Evolutionary conservation across 2,113 vertebrate genomes (phyloP).

Genomic region (Corythornis cristatus): DNA sequence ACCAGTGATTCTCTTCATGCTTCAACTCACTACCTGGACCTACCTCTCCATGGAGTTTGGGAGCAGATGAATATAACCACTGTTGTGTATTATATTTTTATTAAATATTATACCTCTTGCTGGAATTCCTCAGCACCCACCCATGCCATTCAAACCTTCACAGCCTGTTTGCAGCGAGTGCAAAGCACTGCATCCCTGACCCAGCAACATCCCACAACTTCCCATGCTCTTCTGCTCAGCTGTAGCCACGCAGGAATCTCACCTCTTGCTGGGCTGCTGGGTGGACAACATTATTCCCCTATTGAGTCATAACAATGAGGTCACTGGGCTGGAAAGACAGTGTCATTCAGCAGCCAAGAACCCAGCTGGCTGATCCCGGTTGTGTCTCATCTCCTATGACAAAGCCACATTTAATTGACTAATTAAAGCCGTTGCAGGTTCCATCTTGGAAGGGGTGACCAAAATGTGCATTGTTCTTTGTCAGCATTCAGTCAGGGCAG

Average conservation of each 20-base stretch:
- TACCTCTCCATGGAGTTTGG: background rate
- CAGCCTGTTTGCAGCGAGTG: background rate
- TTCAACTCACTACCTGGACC: background rate
- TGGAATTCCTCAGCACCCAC: background rate
- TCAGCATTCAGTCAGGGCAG: background rate
- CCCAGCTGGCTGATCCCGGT: constrained; percentile 46
- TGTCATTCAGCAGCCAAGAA: constrained; percentile 66
- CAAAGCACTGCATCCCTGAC: background rate
- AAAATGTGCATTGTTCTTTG: background rate
- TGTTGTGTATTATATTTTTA: background rate
- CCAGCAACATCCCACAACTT: background rate
- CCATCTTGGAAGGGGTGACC: constrained; percentile 23
- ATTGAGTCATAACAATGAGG: constrained; percentile 65
- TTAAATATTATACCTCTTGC: fast-evolving
- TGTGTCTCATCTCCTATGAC: constrained; percentile 59
- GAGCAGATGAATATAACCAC: background rate
- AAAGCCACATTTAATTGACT: constrained; percentile 57
- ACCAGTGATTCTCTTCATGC: background rate
- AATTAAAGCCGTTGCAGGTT: constrained; percentile 36
- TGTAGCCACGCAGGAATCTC: constrained; percentile 10
- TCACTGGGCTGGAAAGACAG: constrained; percentile 56
- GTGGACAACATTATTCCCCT: constrained; percentile 61
- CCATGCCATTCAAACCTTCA: background rate
- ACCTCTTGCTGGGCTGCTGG: constrained; percentile 57
- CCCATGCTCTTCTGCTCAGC: constrained; percentile 49